Evolutionary conservation across 1,140 invertebrate species (phyloP).

Genomic region (Tetramorium alpestre): DNA sequence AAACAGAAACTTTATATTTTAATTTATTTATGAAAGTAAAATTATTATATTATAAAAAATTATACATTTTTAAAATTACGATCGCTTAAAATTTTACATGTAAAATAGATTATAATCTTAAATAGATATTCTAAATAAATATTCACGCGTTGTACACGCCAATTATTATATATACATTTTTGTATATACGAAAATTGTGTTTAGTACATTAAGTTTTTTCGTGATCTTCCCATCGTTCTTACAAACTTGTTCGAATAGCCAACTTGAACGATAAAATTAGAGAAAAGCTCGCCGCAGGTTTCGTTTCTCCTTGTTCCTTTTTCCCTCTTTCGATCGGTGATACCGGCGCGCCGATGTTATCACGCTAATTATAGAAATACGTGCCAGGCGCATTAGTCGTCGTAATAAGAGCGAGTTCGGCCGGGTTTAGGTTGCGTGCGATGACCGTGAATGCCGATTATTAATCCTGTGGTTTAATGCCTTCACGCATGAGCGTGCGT

Average conservation of each 20-base stretch:
- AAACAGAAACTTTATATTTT: no score
- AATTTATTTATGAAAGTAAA: no score
- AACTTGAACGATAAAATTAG: background rate
- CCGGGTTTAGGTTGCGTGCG: conserved; percentile 2
- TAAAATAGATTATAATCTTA: no score
- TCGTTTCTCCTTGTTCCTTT: background rate
- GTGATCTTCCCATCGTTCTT: background rate
- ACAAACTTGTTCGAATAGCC: background rate
- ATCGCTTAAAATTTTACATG: no score
- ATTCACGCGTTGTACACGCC: background rate
- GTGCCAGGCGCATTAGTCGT: background rate
- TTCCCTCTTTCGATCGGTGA: background rate
- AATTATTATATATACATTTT: background rate
- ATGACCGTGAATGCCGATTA: conserved; percentile 41
- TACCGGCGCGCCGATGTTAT: background rate
- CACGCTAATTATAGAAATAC: conserved; percentile 43
- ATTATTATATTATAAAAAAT: no score
- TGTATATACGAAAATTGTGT: background rate
- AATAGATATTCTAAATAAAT: background rate
- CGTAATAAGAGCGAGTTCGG: conserved; percentile 23
- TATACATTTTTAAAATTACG: no score
- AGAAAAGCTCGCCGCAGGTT: background rate
- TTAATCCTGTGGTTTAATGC: conserved; percentile 22
- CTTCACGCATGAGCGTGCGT: conserved; percentile 36
- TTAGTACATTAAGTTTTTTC: background rate